Conservation (phyloP, 1,140 invertebrate species). For the Apolygus lucorum region DNA sequence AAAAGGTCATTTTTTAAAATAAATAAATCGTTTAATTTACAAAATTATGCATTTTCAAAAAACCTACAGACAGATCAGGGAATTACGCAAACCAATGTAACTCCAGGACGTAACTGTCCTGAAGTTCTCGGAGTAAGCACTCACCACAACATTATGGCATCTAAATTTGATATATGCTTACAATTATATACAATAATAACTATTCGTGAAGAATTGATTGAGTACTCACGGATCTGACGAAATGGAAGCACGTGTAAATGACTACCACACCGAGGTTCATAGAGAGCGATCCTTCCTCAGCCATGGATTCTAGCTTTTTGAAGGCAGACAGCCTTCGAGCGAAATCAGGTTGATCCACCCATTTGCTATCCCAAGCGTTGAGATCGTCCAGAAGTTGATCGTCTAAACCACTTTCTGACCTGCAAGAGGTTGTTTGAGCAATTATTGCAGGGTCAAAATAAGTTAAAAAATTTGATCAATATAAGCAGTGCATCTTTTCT, state of each 20-base stretch:
- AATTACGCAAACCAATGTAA: too few relatives aligned
- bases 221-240: conserved; percentile 50
- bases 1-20: conserved; percentile 4
- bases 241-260: conserved; percentile 73
- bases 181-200: neutral
- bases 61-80: too few relatives aligned
- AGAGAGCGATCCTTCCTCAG: conserved; percentile 47
- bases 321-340: conserved; percentile 66
- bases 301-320: conserved; percentile 50
- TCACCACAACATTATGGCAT: too few relatives aligned
- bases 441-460: too few relatives aligned
- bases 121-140: too few relatives aligned
- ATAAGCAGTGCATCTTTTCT: neutral
- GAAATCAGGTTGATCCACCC: conserved; percentile 89
- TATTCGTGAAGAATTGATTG: neutral
- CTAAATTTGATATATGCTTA: too few relatives aligned
- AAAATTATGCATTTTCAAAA: too few relatives aligned
- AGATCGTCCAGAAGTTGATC: conserved; percentile 41
- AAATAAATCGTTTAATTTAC: too few relatives aligned
- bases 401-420: conserved; percentile 30
- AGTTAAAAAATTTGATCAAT: too few relatives aligned
- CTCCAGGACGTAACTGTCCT: too few relatives aligned
- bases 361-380: conserved; percentile 76
- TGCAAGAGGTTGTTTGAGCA: too few relatives aligned
- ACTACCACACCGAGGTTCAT: conserved; percentile 60